Evolutionary conservation across 2,113 vertebrate species (phyloP), one percentile per base, ranked within the genome.

Genomic region (Macrotis lagotis): DNA sequence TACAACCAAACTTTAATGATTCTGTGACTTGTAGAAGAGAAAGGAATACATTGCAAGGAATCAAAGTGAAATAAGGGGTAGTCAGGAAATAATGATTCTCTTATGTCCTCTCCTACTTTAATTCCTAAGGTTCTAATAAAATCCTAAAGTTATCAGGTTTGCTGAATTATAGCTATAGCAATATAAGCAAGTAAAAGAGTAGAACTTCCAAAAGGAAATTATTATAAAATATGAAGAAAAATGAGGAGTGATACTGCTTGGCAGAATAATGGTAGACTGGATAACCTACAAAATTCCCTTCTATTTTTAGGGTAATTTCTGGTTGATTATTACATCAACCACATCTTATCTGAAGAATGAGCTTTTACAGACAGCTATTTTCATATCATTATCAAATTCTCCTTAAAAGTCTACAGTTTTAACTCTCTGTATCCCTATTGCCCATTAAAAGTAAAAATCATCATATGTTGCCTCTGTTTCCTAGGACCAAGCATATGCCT

Each of bases 371-470:
- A 9, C 12, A 3, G 2, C 12, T 53, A 12, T 53, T 88, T 31
- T 48, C 48, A 19, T 89, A 22, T 83, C n/a, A 24, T 83, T 37
- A 28, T 31, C 52, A 4, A 66, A 66, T 66, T 83, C 31, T 31
- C 55, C 55, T 66, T 22, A 83, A 83, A 24, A 83, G 9, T 50
- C 24, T 37, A 10, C 2, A 1, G 19, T 24, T 19, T 48, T 51
- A 96, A 51, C 44, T 91, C 44, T 12, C 93, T 97, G 3, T 53
- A 3, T 88, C 26, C 1, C 1, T 11, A 50, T 90, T 94, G 48
- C 88, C 88, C 25, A 91, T 66, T 59, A 91, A 83, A 91, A 91
- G 83, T 88, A 83, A 93, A 51, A 97, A 90, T 91, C 37, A 90
- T 92, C 3, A 8, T 2, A 59, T 95, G 96, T 93, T 94, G 50